Base-by-base conservation (phyloP, 2,888 invertebrate genomes). In the Dermolepida albohirtum region DNA sequence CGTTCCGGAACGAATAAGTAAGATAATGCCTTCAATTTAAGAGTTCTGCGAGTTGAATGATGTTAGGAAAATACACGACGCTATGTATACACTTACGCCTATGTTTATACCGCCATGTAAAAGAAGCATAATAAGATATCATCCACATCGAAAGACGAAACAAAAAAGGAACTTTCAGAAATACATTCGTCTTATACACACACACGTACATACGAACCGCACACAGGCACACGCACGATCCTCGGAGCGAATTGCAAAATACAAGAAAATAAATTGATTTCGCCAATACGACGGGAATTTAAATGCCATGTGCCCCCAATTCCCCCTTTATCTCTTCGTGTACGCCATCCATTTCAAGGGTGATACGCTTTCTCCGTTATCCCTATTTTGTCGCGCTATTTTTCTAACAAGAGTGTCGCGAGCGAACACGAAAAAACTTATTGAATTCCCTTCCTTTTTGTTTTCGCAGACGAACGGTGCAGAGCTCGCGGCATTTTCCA, bases 231-330 rank as follows among this genome's bases (percentile, higher is more conserved):
- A 40, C 55, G 40, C 17, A 40, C 34, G 55, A 55, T 55, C 40
- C 47, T 55, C 17, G 11, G 22, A 40, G 41, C 55, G 41, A 41
- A 39, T 55, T 22, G 55, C 40, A 55, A 55, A 55, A 55, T 55
- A 55, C 55, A 55, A 55, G 55, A 40, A 55, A 55, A 55, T 55
- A 55, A 55, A 55, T 55, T 55, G 55, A 41, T 55, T 55, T 40
- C 55, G 41, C 40, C 55, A 40, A 55, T 55, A 55, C 55, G 55
- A 17, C 40, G 27, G 55, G 55, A 55, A 55, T 55, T 55, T 55
- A 55, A 55, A 55, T 55, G 55, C 40, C 16, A 6, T 40, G 40
- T 41, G 55, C 41, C 55, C 54, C 41, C 55, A 41, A 55, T 55
- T 55, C 40, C 16, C 51, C 51, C 41, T 41, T 55, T 40, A 22